Evolutionary conservation across 1,140 invertebrate genomes (phyloP), one percentile per base, ranked within the genome.

Genomic region (Chironomus tepperi): DNA sequence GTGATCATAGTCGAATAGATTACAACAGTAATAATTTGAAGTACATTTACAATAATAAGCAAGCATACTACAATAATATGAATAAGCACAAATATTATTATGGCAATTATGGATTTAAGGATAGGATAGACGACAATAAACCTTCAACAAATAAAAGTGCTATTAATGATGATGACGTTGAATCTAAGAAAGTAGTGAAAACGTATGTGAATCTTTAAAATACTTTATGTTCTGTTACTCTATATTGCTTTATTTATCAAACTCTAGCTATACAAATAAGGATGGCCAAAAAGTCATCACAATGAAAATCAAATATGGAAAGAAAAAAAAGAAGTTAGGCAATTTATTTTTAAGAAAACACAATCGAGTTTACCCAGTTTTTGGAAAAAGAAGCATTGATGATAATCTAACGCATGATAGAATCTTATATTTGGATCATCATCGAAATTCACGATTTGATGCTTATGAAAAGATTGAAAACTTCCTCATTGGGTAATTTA

Each of bases 381-480:
- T 86, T 76, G 83, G 85, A 6, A 87, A 87, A 77, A 82, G 85
- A 43, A 87, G 86, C 75, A 77, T 84, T 42, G 78, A 81, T 73
- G 80, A 84, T 75, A 75, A 78, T 78, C 75, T 81, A 57, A 77
- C 81, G 81, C 76, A 76, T 77, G 74, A 81, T 77, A 76, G 82
- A 79, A 76, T 79, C 79, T 77, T 81, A 0, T 84, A 84, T 77
- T 79, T 87, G 67, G 83, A 86, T 43, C 85, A 87, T 75, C 87
- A 89, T 77, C 84, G 88, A 75, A 81, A 78, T 12, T 88, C 84
- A 72, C 79, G 88, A 65, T 80, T 87, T 34, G 82, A 84, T 2
- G 78, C 89, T 15, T 88, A 87, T 77, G 80, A 83, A 65, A 87
- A 88, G 77, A 81, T 89, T 65, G 86, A 88, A 78, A 84, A 83